Base-by-base conservation (phyloP, 2,113 vertebrate species). In the Sciurus niger region DNA sequence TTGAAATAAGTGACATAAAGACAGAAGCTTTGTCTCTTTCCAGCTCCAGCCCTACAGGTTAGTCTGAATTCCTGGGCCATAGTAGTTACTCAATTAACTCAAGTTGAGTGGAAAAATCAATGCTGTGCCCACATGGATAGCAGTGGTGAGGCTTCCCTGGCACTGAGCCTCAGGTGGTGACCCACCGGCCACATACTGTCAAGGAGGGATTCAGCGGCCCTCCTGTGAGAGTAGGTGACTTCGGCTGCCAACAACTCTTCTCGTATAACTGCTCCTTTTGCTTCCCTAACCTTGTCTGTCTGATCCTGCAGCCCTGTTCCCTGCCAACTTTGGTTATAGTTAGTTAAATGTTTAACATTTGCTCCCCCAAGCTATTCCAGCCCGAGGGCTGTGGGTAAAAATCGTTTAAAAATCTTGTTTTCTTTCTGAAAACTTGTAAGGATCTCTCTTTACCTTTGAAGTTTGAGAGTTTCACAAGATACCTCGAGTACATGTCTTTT, bases 341-440 rank as follows among this genome's bases (percentile, higher is more conserved):
- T 76, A 67, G 76, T 88, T 96, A 88, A 94, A 93, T 84, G 90
- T 96, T 90, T 89, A 94, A 84, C 80, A 37, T 82, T 86, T 77
- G 8, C 53, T 70, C 60, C 95, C 76, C n/a, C 18, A 70, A 70
- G 86, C 46, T 95, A 55, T 25, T 84, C 25, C 84, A 88, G 87
- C 95, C 95, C 68, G 58, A 88, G 46, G 72, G 58, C 8, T 40
- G n/a, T 68, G 67, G 67, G 72, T 92, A 93, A 93, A 93, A 94
- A 80, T 93, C 72, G 1, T 90, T 96, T 94, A 79, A 84, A 92
- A 95, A 70, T 80, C 70, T 85, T 95, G 89, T 94, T 95, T 96
- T 92, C 80, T 87, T 94, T 96, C 53, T 80, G 63, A 70, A 94
- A 97, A 95, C 79, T 90, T 93, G 63, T 93, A 76, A 93, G 72